Conservation (phyloP, 2,113 vertebrate genomes). For the Gallinago undulata region DNA sequence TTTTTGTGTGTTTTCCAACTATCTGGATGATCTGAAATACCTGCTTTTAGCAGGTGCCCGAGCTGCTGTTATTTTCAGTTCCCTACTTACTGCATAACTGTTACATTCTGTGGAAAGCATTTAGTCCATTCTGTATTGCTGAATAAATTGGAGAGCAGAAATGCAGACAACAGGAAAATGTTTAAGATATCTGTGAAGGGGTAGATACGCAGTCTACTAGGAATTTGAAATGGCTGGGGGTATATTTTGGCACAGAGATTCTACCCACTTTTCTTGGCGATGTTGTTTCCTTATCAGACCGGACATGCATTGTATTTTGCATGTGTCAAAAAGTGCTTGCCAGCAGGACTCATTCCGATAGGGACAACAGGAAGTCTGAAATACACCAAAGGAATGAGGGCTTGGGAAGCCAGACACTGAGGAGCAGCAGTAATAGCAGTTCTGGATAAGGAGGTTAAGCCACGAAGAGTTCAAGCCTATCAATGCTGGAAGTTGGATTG, state of each 20-base stretch:
- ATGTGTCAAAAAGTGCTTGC: slow-evolving; percentile 23
- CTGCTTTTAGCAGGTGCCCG: slow-evolving; percentile 32
- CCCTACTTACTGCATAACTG: slow-evolving; percentile 16
- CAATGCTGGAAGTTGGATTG: background rate
- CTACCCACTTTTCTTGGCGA: slow-evolving; percentile 15
- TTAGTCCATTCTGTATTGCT: slow-evolving; percentile 43
- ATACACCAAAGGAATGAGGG: slow-evolving; percentile 1
- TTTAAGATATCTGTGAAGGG: slow-evolving; percentile 5
- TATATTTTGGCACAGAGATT: slow-evolving; percentile 41
- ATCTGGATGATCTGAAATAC: slow-evolving; percentile 47
- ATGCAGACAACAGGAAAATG: slow-evolving; percentile 36
- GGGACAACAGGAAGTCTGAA: slow-evolving; percentile 45
- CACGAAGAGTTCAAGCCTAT: background rate
- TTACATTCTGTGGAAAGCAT: slow-evolving; percentile 11
- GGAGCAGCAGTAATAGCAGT: background rate
- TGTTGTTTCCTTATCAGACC: slow-evolving; percentile 1
- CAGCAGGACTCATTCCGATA: background rate
- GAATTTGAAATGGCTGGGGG: slow-evolving; percentile 19
- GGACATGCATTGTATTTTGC: slow-evolving; percentile 11
- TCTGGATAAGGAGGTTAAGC: background rate
- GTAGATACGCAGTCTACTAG: background rate
- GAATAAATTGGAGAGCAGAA: slow-evolving; percentile 57
- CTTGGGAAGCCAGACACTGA: background rate
- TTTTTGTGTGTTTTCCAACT: slow-evolving; percentile 15
- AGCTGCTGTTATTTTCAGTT: slow-evolving; percentile 60